Percentiles rank a stretch among this genome's conserved stretches.
phyloP scores from a whole-genome alignment of 1,140 invertebrate species.

The Aphaenogaster floridana region DNA sequence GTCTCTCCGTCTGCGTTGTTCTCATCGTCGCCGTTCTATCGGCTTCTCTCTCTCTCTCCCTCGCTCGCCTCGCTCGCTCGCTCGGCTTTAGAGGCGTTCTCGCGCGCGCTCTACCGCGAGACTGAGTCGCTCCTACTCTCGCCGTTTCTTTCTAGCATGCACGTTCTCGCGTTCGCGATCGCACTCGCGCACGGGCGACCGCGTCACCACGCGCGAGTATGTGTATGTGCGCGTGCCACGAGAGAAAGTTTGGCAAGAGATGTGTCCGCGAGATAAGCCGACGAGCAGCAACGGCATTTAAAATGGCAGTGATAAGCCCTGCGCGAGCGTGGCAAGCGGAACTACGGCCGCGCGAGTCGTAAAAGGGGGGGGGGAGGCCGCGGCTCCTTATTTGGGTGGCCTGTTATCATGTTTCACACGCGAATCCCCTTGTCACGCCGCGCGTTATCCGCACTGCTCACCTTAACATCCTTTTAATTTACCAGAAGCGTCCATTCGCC shows the following conservation, averaged over 20 bases:
- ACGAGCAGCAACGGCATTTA: slow-evolving; percentile 81
- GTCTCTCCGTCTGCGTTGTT: slow-evolving; percentile 57
- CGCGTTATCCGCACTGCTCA: not conserved
- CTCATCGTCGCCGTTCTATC: slow-evolving; percentile 11
- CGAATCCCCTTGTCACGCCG: slow-evolving; percentile 72
- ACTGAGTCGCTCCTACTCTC: slow-evolving; percentile 54
- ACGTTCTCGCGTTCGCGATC: not conserved
- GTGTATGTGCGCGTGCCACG: slow-evolving; percentile 77
- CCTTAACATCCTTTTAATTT: not conserved
- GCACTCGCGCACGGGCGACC: slow-evolving; percentile 14
- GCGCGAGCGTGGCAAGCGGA: slow-evolving; percentile 21
- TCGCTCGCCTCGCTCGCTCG: not conserved
- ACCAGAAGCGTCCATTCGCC: not conserved
- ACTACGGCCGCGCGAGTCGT: slow-evolving; percentile 55
- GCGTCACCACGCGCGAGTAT: slow-evolving; percentile 49
- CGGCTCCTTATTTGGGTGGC: slow-evolving; percentile 86
- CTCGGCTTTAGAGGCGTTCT: slow-evolving; percentile 19
- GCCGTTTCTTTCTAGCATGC: slow-evolving; percentile 51
- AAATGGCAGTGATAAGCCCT: slow-evolving; percentile 85
- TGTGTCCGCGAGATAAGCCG: slow-evolving; percentile 86
- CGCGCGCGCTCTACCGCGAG: slow-evolving; percentile 15
- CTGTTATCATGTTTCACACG: slow-evolving; percentile 87
- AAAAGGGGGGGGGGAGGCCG: slow-evolving; percentile 68
- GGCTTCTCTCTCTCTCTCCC: slow-evolving; percentile 15
- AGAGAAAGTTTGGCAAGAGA: slow-evolving; percentile 87